phyloP scores from a whole-genome alignment of 2,113 vertebrate species.

The Vulpes ferrilata region DNA sequence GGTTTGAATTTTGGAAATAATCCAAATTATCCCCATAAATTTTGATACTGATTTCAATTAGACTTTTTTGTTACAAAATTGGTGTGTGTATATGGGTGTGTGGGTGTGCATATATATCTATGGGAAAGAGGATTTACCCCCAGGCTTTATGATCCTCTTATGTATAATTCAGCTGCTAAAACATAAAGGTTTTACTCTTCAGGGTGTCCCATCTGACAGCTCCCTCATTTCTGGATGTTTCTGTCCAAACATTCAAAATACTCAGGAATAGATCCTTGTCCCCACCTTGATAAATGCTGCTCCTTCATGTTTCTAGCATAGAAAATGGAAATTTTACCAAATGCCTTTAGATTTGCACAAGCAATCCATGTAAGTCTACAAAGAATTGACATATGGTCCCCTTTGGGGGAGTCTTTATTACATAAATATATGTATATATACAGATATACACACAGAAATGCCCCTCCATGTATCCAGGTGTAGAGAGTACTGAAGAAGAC shows the following conservation, averaged over 20 bases:
- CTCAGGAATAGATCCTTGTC: not conserved
- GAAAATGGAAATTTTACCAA: constrained; percentile 21
- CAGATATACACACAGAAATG: not conserved
- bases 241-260: constrained; percentile 26
- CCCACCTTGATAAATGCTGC: not conserved
- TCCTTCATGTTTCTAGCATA: not conserved
- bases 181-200: not conserved
- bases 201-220: not conserved
- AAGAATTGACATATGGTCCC: constrained; percentile 11
- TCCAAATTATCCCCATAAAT: not conserved
- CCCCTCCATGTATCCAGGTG: not conserved
- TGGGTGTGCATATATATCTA: not conserved
- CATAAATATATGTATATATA: constrained; percentile 29
- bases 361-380: not conserved
- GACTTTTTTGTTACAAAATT: not conserved
- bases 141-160: not conserved
- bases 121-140: not conserved
- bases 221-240: not conserved
- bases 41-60: constrained; percentile 12
- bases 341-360: not conserved
- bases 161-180: not conserved
- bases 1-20: constrained; percentile 32
- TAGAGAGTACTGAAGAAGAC: not conserved
- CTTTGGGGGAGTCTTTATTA: constrained; percentile 64
- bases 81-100: not conserved